Base-by-base conservation (phyloP, 2,888 invertebrate genomes). In the Caenorhabditis parvicauda region DNA sequence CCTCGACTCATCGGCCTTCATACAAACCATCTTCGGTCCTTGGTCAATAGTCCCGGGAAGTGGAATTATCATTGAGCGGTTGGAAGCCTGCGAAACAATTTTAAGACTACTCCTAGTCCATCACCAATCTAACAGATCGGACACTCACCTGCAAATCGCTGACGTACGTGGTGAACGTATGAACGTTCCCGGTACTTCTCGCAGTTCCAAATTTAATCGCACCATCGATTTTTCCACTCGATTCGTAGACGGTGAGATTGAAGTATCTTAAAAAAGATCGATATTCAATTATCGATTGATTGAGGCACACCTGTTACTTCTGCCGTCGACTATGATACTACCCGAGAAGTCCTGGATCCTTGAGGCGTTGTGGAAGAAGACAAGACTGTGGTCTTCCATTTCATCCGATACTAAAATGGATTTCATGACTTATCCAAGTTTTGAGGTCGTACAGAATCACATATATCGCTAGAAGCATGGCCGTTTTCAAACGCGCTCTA, bases 281-380 rank as follows among this genome's bases (percentile, higher is more conserved):
- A 41, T 14, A 7, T 17, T 9, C 9, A 41, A 41, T 14, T n/a
- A 9, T 41, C 9, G 9, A 9, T 41, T 9, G 12, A 9, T 17
- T 14, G 41, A 9, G 9, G 46, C 42, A 7, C 22, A 57, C 57
- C 61, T 42, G 48, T 70, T 70, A 4, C 65, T 65, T 41, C 63
- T 64, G 0, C 70, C 66, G 42, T 72, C 70, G 4, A 76, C 72
- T 24, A 79, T 59, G 37, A 79, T 73, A 14, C 70, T 62, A 14
- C 75, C 79, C 17, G 64, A 54, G 51, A 79, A 79, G 41, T 76
- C 77, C 6, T 62, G 63, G 17, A 79, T 64, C 41, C 59, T 27
- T 2, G 75, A 75, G 14, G 76, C 66, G 43, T 80, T 80, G 67
- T 79, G 79, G 52, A 77, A 71, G 65, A 79, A 79, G 2, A 70